phyloP scores from a whole-genome alignment of 2,888 invertebrate species.

The Crossocerus cetratus region DNA sequence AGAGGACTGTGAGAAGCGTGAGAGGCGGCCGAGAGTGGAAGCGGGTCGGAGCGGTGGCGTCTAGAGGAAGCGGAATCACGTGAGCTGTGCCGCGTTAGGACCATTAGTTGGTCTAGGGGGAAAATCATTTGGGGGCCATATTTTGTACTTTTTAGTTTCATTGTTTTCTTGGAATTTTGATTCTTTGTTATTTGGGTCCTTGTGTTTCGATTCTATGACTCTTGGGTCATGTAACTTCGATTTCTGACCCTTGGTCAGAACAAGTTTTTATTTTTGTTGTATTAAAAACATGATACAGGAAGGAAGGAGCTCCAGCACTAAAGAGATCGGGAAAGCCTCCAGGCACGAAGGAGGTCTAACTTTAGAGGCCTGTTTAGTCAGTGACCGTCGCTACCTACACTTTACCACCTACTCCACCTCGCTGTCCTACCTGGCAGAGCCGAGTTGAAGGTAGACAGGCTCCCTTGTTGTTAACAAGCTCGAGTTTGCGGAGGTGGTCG shows the following conservation, averaged over 20 bases:
- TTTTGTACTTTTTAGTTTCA: too few relatives aligned
- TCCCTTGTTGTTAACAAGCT: slow-evolving; percentile 41
- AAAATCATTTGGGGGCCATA: too few relatives aligned
- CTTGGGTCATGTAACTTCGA: slow-evolving; percentile 33
- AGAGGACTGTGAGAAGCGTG: slow-evolving; percentile 6
- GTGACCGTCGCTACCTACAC: slow-evolving; percentile 51
- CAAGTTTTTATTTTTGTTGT: too few relatives aligned
- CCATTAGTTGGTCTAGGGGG: too few relatives aligned
- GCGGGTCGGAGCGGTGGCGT: slow-evolving; percentile 21
- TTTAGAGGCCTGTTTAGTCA: slow-evolving; percentile 54
- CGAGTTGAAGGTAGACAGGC: slow-evolving; percentile 25
- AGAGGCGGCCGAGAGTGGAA: background rate
- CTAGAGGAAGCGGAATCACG: too few relatives aligned
- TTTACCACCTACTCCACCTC: slow-evolving; percentile 46
- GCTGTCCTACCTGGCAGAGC: slow-evolving; percentile 35
- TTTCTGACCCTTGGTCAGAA: too few relatives aligned
- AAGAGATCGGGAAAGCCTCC: slow-evolving; percentile 26
- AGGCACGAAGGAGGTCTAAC: slow-evolving; percentile 36
- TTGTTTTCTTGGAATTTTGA: too few relatives aligned
- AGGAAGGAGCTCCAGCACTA: slow-evolving; percentile 35
- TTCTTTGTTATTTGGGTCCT: too few relatives aligned
- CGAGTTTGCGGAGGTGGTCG: slow-evolving; percentile 28
- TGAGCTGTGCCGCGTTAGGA: too few relatives aligned
- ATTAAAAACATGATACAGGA: too few relatives aligned
- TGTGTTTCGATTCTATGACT: too few relatives aligned